Evolutionary conservation across 2,888 invertebrate species (phyloP), one percentile per base, ranked within the genome.

Genomic region (Fragum whitleyi): DNA sequence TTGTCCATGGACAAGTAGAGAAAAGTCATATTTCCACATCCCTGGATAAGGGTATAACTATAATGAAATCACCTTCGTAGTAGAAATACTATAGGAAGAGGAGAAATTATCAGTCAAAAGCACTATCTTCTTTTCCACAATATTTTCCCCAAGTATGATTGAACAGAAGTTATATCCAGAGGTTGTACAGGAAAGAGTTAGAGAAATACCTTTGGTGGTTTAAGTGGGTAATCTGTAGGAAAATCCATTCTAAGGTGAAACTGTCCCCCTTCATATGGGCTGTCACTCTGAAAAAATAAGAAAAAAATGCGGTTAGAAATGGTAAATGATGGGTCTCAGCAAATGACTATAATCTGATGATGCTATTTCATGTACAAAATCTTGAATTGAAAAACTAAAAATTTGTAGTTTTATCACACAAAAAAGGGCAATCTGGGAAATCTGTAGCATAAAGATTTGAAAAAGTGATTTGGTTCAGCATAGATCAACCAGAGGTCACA

Each of bases 181-280:
- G 2, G 55, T n/a, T n/a, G 21, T 55, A n/a, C 21, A 21, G 55
- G 3, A 55, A 55, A 55, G 55, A 21, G 23, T 55, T 55, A 55
- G 14, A 9, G 14, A 23, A 14, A 23, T 75, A 86, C 88, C 81
- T 88, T 88, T 14, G 88, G 88, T n/a, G 88, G 84, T 72, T 75
- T 84, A 23, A 88, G 74, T n/a, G 88, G 88, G 55, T 84, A 88
- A 39, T 88, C 88, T 11, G 72, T 74, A 19, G 86, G 73, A 65
- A 88, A 88, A 39, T 86, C 85, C 28, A 88, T 84, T 69, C 84
- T 51, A n/a, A 88, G 57, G 26, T 74, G 74, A 71, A 88, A 88
- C 71, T 79, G 80, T 7, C 88, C 88, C 39, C 85, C 83, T 39
- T 72, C 26, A 55, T 86, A 87, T 14, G 86, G 86, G 6, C 79